These are phyloP conservation scores for Oryzias dopingdopingensis DNA, from an alignment of 2,797 vertebrate genomes.

Conservation along the genomic window DNA sequence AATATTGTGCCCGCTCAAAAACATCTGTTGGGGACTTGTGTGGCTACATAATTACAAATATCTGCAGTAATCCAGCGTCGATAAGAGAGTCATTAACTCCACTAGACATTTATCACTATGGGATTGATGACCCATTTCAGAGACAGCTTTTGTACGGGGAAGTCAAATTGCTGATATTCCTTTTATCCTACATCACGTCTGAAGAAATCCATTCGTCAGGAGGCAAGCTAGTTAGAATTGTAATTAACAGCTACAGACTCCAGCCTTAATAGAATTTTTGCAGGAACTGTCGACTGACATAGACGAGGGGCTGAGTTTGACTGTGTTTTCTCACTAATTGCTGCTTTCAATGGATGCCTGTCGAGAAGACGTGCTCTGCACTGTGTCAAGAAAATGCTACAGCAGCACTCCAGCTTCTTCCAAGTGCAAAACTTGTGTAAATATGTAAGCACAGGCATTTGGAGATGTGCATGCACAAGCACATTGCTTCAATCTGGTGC, in stretches of 20 bases:
- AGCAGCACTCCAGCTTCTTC: slow-evolving; percentile 41
- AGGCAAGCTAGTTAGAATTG: slow-evolving; percentile 76
- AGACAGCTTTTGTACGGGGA: slow-evolving; percentile 75
- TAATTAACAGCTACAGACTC: slow-evolving; percentile 82
- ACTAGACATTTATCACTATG: slow-evolving; percentile 81
- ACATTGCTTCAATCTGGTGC: slow-evolving; percentile 34
- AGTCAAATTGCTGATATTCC: slow-evolving; percentile 76
- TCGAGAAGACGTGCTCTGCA: slow-evolving; percentile 21
- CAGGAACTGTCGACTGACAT: slow-evolving; percentile 68
- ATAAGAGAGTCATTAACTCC: slow-evolving; percentile 84
- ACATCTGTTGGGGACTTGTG: slow-evolving; percentile 78
- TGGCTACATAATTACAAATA: slow-evolving; percentile 83
- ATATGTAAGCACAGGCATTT: slow-evolving; percentile 40
- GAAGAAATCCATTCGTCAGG: slow-evolving; percentile 80
- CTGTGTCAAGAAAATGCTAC: slow-evolving; percentile 57
- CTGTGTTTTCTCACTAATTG: slow-evolving; percentile 60
- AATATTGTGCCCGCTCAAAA: slow-evolving; percentile 72
- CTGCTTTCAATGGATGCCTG: slow-evolving; percentile 44
- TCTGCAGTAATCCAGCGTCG: slow-evolving; percentile 77
- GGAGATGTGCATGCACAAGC: slow-evolving; percentile 30
- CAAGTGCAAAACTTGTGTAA: slow-evolving; percentile 45
- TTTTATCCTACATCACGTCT: slow-evolving; percentile 76
- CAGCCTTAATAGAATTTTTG: slow-evolving; percentile 82
- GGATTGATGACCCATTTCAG: slow-evolving; percentile 83
- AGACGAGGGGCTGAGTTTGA: slow-evolving; percentile 15